Evolutionary conservation across 2,888 invertebrate genomes (phyloP).

Genomic region (Coleophora deauratella): DNA sequence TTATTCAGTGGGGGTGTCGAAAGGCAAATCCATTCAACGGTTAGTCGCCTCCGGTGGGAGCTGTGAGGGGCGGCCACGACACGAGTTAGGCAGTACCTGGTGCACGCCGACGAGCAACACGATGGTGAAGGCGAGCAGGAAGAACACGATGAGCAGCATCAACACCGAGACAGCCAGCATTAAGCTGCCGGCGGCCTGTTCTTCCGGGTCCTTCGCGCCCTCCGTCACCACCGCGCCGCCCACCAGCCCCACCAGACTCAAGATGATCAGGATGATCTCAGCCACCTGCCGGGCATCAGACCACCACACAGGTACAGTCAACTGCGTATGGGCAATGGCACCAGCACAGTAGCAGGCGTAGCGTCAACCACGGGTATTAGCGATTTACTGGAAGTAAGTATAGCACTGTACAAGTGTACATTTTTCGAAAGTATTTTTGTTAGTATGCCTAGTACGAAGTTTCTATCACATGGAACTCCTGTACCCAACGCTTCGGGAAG

Average conservation of each 20-base stretch:
- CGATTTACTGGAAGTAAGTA: too few species aligned
- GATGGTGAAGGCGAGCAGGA: constrained; percentile 10
- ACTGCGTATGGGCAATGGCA: too few species aligned
- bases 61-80: constrained; percentile 8
- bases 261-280: neutral
- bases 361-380: too few species aligned
- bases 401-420: too few species aligned
- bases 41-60: constrained; percentile 8
- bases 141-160: constrained; percentile 7
- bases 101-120: constrained; percentile 21
- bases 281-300: constrained; percentile 2
- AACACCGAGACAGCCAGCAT: constrained; percentile 14
- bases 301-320: neutral
- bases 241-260: neutral
- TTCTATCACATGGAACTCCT: too few species aligned
- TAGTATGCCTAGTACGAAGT: too few species aligned
- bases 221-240: neutral
- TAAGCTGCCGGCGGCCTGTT: neutral
- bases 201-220: neutral
- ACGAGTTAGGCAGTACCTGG: constrained; percentile 18
- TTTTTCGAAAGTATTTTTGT: too few species aligned
- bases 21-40: too few species aligned
- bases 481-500: too few species aligned
- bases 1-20: too few species aligned
- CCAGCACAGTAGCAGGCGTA: too few species aligned